Base-by-base conservation (phyloP, 1,140 invertebrate genomes). In the Zaprionus tsacasi region DNA sequence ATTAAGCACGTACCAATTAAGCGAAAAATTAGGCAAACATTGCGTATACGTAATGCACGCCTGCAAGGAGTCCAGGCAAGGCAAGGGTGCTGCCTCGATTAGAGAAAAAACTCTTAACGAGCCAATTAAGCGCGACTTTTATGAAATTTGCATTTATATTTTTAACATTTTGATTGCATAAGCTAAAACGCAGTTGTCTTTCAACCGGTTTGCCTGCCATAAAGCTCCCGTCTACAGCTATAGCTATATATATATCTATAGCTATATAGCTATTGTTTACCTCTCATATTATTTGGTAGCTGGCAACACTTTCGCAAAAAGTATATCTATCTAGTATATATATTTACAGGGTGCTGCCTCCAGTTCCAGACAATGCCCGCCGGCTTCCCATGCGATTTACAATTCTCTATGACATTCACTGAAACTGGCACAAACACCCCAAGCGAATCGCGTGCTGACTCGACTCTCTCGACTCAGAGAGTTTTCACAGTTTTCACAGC, bases 131-230 rank as follows among this genome's bases (percentile, higher is more conserved):
- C 13, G 27, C 10, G n/a, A 1, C n/a, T 59, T 59, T 70, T 43
- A 60, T 60, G 12, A 65, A 55, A 71, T 71, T 71, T 71, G 68
- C 72, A 76, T 76, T 63, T 64, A 38, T 65, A 76, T 76, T 71
- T 76, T 70, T 45, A 75, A 75, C 38, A 58, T 66, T 71, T 66
- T 71, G 69, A 70, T 71, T 76, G 73, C 73, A 71, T 71, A 71
- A 71, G 17, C 59, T 66, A 54, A 76, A 66, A 76, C 73, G 73
- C 73, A 76, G 61, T 76, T 76, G 52, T n/a, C 30, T 70, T 52
- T 10, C 58, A 76, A 76, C 73, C 73, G 68, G 73, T 76, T 71
- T 54, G 33, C 17, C 45, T 40, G 45, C 45, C 17, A 50, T 50
- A 50, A 45, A 50, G 45, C 17, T 50, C 45, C 15, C 15, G 45